Base-by-base conservation (phyloP, 1,140 invertebrate species). In the Ceratina australensis region DNA sequence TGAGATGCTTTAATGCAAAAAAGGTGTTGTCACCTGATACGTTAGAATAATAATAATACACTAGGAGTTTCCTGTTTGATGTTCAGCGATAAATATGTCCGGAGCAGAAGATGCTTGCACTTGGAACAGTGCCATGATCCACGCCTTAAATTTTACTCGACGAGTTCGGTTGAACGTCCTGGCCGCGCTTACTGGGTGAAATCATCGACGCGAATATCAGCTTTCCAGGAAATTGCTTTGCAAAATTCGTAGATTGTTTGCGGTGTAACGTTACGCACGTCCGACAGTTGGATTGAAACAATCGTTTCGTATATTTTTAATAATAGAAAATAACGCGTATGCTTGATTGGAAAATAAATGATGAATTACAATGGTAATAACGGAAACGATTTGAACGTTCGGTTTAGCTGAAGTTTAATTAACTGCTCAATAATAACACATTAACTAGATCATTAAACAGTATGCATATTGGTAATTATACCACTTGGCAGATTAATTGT, bases 81-180 rank as follows among this genome's bases (percentile, higher is more conserved):
- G 10, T 42, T 42, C 33, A 49, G n/a, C 56, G 15, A 82, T 71
- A 82, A 83, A 83, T 82, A 83, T 63, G 49, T 20, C 18, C n/a
- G 18, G 10, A 8, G 8, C 75, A 72, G 67, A 72, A 72, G 50
- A 72, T 56, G 33, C 15, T 57, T 50, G n/a, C 5, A 18, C n/a
- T 82, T 82, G 80, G 54, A 74, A 42, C 68, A 26, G 56, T 49
- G 75, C 75, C 76, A 74, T 79, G 69, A 74, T 73, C 24, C 24
- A 15, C 28, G 15, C 71, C 77, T 57, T 59, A 68, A 79, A 60
- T 26, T 61, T 61, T 82, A 28, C n/a, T 56, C 24, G 13, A 15
- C 15, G 1, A 54, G n/a, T 18, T 15, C 3, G 24, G 73, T 63
- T 59, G 61, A 63, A 78, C 16, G 54, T 20, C 65, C 67, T 24